Evolutionary conservation across 2,888 invertebrate genomes (phyloP), one percentile per base, ranked within the genome.

Genomic region (Gymnoscelis rufifasciata): DNA sequence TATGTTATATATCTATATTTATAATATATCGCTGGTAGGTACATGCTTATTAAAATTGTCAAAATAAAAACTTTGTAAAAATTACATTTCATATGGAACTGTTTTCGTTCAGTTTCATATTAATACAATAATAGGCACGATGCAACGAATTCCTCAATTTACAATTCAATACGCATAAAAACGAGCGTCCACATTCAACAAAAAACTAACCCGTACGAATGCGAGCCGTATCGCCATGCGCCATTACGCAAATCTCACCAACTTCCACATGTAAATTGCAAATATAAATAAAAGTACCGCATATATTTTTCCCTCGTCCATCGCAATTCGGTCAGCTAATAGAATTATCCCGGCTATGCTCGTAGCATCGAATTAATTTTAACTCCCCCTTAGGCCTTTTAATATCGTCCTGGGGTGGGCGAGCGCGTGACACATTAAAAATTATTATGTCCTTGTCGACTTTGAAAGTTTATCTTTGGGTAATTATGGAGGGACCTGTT

Each of bases 311-410:
- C 42, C 49, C 42, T 51, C 47, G 47, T 48, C 52, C 52, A 39
- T 49, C 55, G 43, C 64, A 66, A 67, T 65, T 65, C 64, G 62
- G 59, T 52, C 60, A 59, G 60, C 59, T 79, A 80, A 81, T 80
- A 68, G 71, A 79, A 80, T 80, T 78, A 79, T 78, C 71, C 71
- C 66, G 59, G 72, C 70, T 68, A 73, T n/a, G n/a, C n/a, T n/a
- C n/a, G n/a, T 74, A 66, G 67, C 68, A 63, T 64, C 66, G 68
- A 78, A 79, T 77, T 80, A 81, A 80, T 78, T 73, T 62, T 60
- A 64, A 67, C 67, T 67, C 59, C 60, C 57, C 66, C 64, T 59
- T 59, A 66, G 66, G 65, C 72, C 70, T 73, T 78, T 76, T 74
- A 68, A 74, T 71, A 69, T 65, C 59, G 64, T 58, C 60, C 65